Evolutionary conservation across 2,797 vertebrate genomes (phyloP).

Genomic region (Coendou prehensilis): DNA sequence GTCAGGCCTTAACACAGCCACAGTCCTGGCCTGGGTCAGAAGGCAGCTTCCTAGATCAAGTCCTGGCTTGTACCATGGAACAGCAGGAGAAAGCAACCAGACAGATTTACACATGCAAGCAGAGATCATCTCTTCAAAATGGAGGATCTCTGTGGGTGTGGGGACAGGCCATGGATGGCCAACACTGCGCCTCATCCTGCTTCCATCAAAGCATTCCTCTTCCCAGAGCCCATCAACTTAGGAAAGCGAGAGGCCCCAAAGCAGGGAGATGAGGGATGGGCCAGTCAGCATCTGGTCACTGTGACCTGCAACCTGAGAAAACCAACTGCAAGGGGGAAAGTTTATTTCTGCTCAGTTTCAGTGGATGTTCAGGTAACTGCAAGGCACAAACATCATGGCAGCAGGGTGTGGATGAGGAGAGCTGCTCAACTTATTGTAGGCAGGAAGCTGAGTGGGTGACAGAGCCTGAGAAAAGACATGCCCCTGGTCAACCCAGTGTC

Average conservation of each 20-base stretch:
- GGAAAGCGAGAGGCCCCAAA: neutral
- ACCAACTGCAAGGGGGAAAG: neutral
- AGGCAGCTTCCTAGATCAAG: neutral
- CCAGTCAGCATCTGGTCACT: neutral
- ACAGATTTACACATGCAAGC: neutral
- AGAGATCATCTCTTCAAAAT: neutral
- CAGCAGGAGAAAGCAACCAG: neutral
- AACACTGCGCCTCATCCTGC: neutral
- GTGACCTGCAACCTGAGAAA: neutral
- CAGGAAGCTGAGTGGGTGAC: too few relatives aligned
- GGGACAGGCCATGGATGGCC: neutral
- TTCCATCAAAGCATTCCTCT: neutral
- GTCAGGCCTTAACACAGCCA: too few relatives aligned
- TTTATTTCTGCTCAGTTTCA: neutral
- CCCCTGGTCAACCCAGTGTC: too few relatives aligned
- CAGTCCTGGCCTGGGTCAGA: neutral
- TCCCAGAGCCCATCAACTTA: neutral
- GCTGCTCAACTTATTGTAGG: too few relatives aligned
- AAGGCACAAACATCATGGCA: too few relatives aligned
- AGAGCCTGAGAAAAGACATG: too few relatives aligned
- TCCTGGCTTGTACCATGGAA: neutral
- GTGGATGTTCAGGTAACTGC: neutral
- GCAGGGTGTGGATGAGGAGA: too few relatives aligned
- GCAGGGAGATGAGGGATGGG: neutral
- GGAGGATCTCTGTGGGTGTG: too few relatives aligned